A percentile compares a stretch with the other conserved stretches of the same genome.
phyloP scores from a whole-genome alignment of 1,140 invertebrate genomes.

The Dinothrombium tinctorium region DNA sequence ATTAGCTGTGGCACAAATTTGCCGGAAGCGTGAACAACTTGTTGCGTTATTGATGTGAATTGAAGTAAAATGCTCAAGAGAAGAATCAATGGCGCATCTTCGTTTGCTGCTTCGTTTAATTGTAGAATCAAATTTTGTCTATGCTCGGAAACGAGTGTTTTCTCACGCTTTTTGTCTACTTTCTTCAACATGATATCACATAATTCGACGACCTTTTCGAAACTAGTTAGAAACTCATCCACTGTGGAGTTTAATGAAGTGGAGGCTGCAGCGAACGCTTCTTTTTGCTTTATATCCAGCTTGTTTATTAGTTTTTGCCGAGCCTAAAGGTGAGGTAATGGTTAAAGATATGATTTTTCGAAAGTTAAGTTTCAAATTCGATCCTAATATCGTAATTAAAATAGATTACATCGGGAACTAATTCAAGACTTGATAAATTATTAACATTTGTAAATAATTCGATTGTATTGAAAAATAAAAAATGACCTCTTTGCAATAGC shows the following conservation, averaged over 20 bases:
- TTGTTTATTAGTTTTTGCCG: constrained; percentile 26
- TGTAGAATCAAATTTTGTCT: constrained; percentile 55
- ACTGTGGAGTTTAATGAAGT: constrained; percentile 22
- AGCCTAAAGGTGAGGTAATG: constrained; percentile 19
- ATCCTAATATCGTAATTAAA: too few relatives aligned
- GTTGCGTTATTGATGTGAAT: constrained; percentile 49
- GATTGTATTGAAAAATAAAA: too few relatives aligned
- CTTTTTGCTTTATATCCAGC: constrained; percentile 34
- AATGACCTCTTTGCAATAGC: too few relatives aligned
- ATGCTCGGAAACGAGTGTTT: constrained; percentile 42
- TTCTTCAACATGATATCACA: constrained; percentile 67
- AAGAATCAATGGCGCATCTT: constrained; percentile 55
- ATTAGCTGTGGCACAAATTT: constrained; percentile 63
- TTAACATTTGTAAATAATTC: too few relatives aligned
- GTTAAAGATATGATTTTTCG: neutral
- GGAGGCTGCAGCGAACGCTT: constrained; percentile 21
- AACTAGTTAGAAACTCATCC: constrained; percentile 48
- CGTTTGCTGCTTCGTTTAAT: constrained; percentile 25
- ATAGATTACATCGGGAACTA: too few relatives aligned
- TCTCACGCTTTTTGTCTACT: constrained; percentile 64
- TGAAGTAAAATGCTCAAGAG: constrained; percentile 54
- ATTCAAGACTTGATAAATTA: too few relatives aligned
- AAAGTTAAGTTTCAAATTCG: neutral
- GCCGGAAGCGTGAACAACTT: constrained; percentile 65
- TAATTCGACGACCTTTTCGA: constrained; percentile 34